phyloP scores from a whole-genome alignment of 2,113 vertebrate species.

The Falcunculus frontatus region DNA sequence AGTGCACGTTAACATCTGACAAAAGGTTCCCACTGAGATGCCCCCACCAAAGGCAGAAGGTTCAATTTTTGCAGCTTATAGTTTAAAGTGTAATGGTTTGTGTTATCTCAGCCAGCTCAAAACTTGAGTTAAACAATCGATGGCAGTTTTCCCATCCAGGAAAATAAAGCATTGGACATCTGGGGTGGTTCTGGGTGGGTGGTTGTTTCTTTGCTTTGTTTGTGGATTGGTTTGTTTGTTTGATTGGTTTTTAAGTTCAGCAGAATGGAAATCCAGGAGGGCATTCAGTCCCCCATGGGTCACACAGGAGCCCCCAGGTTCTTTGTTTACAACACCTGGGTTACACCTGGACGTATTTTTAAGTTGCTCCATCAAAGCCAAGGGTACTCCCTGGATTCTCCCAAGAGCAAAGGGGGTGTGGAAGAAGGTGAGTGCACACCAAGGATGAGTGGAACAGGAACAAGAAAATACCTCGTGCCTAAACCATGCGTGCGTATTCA shows the following conservation, averaged over 20 bases:
- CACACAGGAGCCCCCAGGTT: background rate
- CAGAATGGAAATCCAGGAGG: background rate
- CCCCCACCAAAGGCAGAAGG: background rate
- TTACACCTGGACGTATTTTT: background rate
- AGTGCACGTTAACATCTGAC: background rate
- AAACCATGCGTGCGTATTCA: background rate
- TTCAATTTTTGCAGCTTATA: background rate
- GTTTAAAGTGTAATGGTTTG: background rate
- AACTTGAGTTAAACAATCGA: background rate
- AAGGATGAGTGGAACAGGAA: background rate
- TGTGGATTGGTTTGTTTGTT: background rate
- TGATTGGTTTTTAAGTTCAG: background rate
- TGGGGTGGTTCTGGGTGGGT: too few species aligned
- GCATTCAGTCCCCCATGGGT: background rate
- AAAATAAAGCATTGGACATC: background rate
- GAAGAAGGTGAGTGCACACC: background rate
- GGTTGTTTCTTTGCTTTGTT: background rate
- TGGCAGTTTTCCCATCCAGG: background rate
- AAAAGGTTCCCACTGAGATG: background rate
- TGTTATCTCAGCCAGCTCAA: background rate
- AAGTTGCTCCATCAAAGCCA: background rate
- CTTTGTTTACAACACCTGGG: background rate
- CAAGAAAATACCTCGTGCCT: background rate
- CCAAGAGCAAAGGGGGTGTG: background rate
- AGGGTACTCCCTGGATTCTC: background rate